Percentiles rank a stretch among this genome's conserved stretches.
Evolutionary conservation across 2,113 vertebrate species (phyloP).

Genomic region (Chaetura pelagica): DNA sequence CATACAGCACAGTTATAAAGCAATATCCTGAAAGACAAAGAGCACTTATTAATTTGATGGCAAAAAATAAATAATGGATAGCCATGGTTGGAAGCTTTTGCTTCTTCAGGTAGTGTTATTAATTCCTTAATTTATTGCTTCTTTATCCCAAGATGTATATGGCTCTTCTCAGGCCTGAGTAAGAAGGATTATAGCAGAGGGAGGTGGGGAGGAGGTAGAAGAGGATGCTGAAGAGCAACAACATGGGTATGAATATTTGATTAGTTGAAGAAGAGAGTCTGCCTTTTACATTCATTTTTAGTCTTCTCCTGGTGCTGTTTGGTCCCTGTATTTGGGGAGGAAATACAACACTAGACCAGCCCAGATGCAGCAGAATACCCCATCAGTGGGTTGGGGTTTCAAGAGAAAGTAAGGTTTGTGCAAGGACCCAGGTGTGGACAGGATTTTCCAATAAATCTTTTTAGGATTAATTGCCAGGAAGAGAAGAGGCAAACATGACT

Average conservation of each 20-base stretch:
- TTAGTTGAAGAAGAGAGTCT: not conserved
- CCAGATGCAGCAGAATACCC: not conserved
- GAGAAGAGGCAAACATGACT: not conserved
- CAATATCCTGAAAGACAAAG: not conserved
- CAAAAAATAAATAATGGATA: slow-evolving; percentile 27
- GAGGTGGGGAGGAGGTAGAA: not conserved
- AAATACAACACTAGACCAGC: not conserved
- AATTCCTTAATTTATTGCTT: not conserved
- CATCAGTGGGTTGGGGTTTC: not conserved
- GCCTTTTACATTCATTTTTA: not conserved
- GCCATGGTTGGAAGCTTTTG: not conserved
- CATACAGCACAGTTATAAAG: not conserved
- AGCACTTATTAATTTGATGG: not conserved
- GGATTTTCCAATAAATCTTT: not conserved
- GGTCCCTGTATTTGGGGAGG: not conserved
- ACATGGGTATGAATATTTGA: not conserved
- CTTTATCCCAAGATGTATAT: not conserved
- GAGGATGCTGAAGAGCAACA: not conserved
- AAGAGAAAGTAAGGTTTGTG: not conserved
- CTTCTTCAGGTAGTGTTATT: not conserved
- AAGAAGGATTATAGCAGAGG: not conserved
- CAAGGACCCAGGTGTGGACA: fast-evolving
- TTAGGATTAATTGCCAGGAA: not conserved
- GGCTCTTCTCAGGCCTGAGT: not conserved
- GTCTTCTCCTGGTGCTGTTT: not conserved